Conservation (phyloP, 2,113 vertebrate species). For the Clarias batrachus region DNA sequence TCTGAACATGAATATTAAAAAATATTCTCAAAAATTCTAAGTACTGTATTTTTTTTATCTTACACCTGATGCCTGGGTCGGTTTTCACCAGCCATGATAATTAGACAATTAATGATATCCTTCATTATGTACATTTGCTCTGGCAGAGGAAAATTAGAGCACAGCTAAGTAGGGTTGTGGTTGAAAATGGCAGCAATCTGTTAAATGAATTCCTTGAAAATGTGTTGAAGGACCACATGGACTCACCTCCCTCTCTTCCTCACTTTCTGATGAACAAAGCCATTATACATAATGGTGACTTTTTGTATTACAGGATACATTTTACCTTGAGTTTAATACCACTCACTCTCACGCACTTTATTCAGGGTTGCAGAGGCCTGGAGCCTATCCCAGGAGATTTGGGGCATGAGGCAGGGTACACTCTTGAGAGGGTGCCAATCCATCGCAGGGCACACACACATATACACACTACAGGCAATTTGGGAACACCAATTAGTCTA, state of each 20-base stretch:
- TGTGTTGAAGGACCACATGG: neutral
- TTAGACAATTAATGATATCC: slow-evolving; percentile 57
- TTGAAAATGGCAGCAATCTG: slow-evolving; percentile 31
- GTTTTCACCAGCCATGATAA: slow-evolving; percentile 33
- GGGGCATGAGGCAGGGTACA: too few species aligned
- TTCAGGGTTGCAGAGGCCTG: too few species aligned
- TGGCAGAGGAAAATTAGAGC: slow-evolving; percentile 31
- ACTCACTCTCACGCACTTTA: too few species aligned
- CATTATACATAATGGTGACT: too few species aligned
- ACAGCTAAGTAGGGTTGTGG: slow-evolving; percentile 23
- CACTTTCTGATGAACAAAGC: neutral
- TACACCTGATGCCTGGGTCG: neutral
- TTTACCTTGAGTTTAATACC: too few species aligned
- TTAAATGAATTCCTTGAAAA: slow-evolving; percentile 40
- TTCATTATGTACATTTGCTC: slow-evolving; percentile 30
- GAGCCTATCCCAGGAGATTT: too few species aligned
- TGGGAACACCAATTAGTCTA: too few species aligned
- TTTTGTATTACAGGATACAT: too few species aligned
- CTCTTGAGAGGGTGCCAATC: too few species aligned
- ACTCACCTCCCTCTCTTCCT: neutral
- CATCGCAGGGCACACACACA: too few species aligned
- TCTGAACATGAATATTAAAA: neutral
- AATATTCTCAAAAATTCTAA: neutral
- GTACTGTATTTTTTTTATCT: neutral
- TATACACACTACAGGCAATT: too few species aligned